Evolutionary conservation across 2,113 vertebrate species (phyloP).

Genomic region (Macroglossus sobrinus): DNA sequence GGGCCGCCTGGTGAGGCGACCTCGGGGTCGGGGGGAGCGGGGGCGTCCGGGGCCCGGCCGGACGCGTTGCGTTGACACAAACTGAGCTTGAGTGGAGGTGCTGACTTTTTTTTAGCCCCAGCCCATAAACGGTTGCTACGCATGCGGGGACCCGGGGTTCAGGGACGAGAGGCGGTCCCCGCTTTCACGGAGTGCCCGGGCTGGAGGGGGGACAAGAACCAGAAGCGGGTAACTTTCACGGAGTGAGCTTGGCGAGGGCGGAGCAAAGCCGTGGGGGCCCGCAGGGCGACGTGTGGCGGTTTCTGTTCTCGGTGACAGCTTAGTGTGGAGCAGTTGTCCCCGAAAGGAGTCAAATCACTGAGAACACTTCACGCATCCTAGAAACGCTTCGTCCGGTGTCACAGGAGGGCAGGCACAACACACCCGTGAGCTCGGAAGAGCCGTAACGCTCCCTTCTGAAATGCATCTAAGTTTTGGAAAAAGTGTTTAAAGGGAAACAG

Average conservation of each 20-base stretch:
- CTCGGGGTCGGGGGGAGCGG: not conserved
- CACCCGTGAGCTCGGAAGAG: not conserved
- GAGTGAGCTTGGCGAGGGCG: not conserved
- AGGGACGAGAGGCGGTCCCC: not conserved
- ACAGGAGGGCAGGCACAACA: not conserved
- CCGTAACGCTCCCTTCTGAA: not conserved
- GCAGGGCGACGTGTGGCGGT: not conserved
- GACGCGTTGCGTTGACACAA: not conserved
- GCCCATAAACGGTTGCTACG: not conserved
- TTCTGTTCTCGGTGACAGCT: not conserved
- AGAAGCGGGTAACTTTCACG: not conserved
- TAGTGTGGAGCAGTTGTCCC: not conserved
- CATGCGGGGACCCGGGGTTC: not conserved
- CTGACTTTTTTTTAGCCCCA: not conserved
- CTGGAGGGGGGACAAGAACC: not conserved
- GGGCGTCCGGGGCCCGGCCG: not conserved
- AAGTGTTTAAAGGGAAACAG: not conserved
- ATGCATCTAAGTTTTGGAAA: not conserved
- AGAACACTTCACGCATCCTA: not conserved
- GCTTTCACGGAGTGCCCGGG: not conserved
- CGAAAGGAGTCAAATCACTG: not conserved
- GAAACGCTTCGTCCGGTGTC: not conserved
- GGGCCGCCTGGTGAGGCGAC: constrained; percentile 75
- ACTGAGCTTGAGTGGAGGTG: not conserved
- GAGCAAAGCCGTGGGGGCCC: not conserved